A percentile compares a stretch with the other conserved stretches of the same genome.
phyloP scores from a whole-genome alignment of 2,113 vertebrate genomes.

The Dasyurus viverrinus region DNA sequence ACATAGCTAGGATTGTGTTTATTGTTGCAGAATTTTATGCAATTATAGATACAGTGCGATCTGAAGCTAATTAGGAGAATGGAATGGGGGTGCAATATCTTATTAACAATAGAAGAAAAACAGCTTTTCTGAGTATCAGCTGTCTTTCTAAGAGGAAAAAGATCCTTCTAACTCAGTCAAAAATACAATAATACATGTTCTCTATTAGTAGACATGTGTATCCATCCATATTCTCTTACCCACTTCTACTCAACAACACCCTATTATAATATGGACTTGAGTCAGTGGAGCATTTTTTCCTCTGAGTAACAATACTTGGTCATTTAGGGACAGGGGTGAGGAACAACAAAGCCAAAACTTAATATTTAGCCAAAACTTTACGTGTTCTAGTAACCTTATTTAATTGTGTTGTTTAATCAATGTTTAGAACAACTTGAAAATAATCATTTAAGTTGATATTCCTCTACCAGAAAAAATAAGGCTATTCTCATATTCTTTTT shows the following conservation, averaged over 20 bases:
- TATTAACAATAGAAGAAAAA: neutral
- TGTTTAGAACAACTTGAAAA: neutral
- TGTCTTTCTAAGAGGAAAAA: constrained; percentile 13
- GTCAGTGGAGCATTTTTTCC: neutral
- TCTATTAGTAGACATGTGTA: neutral
- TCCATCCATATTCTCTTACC: neutral
- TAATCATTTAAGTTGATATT: constrained; percentile 21
- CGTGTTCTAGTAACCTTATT: neutral
- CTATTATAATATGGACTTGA: neutral
- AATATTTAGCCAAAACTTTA: neutral
- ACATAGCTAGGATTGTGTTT: neutral
- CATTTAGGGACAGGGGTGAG: neutral
- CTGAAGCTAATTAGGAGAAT: neutral
- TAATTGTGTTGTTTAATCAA: neutral
- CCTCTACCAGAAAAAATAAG: neutral
- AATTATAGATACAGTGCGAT: neutral
- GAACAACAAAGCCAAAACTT: neutral
- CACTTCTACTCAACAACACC: neutral
- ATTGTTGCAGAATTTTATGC: constrained; percentile 6
- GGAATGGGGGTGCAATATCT: neutral
- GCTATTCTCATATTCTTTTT: neutral
- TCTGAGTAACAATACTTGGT: neutral
- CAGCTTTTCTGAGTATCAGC: neutral
- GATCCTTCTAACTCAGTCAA: neutral
- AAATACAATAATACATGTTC: neutral